A percentile compares a stretch with the other conserved stretches of the same genome.
Evolutionary conservation across 2,113 vertebrate species (phyloP).

Genomic region (Burhinus bistriatus): DNA sequence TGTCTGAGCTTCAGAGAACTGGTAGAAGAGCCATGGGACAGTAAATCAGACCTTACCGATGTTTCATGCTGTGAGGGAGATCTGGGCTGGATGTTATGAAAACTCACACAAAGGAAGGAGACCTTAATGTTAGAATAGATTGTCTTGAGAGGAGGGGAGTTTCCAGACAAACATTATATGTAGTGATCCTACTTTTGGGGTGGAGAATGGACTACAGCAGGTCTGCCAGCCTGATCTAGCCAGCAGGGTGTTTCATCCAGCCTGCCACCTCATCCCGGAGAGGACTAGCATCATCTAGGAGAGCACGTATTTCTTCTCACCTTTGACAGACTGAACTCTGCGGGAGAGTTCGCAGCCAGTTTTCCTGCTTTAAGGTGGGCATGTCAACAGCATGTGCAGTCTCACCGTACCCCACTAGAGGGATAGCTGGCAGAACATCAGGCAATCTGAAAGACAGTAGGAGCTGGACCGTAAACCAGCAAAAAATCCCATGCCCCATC

Average conservation of each 20-base stretch:
- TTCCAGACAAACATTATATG: neutral
- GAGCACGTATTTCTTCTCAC: neutral
- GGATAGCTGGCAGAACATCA: neutral
- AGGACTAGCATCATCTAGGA: neutral
- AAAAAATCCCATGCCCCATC: neutral
- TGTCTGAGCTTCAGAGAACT: neutral
- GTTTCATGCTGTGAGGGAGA: neutral
- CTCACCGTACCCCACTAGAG: neutral
- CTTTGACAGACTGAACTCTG: neutral
- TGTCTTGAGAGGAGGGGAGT: neutral
- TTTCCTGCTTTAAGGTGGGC: neutral
- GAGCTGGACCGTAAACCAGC: neutral
- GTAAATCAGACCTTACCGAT: neutral
- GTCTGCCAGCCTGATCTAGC: neutral
- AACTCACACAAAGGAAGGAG: neutral
- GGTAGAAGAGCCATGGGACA: neutral
- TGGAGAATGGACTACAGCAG: neutral
- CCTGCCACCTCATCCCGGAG: neutral
- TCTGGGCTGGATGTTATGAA: neutral
- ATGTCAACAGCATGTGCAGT: neutral
- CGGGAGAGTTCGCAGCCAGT: neutral
- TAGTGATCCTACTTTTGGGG: neutral
- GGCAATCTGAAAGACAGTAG: neutral
- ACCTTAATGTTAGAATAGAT: neutral
- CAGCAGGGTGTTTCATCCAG: neutral